Conservation (phyloP, 2,113 vertebrate species). For the Brienomyrus brachyistius region DNA sequence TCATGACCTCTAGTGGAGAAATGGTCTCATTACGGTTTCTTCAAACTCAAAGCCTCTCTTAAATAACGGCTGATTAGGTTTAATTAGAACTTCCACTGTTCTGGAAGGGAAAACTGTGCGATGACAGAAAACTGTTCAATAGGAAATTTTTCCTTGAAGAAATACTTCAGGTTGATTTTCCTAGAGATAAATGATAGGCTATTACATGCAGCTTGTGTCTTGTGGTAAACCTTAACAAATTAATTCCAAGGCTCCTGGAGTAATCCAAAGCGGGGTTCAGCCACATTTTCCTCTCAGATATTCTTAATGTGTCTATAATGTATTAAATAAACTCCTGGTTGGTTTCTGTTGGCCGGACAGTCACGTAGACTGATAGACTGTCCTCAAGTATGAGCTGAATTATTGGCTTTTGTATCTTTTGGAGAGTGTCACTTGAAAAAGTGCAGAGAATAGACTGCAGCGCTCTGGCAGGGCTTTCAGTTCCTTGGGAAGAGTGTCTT, state of each 20-base stretch:
- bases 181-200: background rate
- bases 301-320: conserved; percentile 17
- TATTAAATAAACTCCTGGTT: conserved; percentile 24
- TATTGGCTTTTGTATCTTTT: conserved; percentile 54
- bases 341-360: conserved; percentile 47
- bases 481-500: background rate
- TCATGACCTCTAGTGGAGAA: conserved; percentile 49
- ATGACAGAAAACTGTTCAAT: background rate
- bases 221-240: background rate
- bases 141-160: background rate
- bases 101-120: background rate
- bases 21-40: background rate
- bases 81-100: background rate
- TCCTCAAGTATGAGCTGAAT: conserved; percentile 39
- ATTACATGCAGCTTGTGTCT: background rate
- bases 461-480: background rate
- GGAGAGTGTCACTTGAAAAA: conserved; percentile 39
- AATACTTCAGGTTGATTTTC: background rate
- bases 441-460: conserved; percentile 10
- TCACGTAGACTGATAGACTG: conserved; percentile 46
- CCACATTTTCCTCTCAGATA: conserved; percentile 23
- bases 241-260: background rate
- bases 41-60: background rate
- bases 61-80: background rate
- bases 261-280: background rate